A percentile compares a stretch with the other conserved stretches of the same genome.
phyloP scores from a whole-genome alignment of 2,113 vertebrate genomes.

The Budorcas taxicolor region DNA sequence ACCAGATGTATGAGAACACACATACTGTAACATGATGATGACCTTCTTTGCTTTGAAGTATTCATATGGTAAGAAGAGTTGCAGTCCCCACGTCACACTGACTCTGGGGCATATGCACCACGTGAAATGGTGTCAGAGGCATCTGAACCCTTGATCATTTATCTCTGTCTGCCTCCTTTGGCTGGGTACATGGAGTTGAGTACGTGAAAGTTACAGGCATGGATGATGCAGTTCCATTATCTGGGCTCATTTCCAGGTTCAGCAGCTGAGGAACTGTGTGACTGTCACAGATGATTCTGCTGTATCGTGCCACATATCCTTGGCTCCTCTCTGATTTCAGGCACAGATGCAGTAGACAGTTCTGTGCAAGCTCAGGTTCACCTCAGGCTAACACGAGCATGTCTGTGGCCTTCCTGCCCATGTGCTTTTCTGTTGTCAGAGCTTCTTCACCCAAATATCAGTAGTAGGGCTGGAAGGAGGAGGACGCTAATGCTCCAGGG shows the following conservation, averaged over 20 bases:
- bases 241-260: background rate
- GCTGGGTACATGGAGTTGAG: background rate
- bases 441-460: background rate
- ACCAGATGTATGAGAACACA: background rate
- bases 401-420: background rate
- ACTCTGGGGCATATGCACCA: background rate
- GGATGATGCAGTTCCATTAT: background rate
- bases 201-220: background rate
- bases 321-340: constrained; percentile 4
- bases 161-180: background rate
- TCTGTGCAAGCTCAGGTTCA: background rate
- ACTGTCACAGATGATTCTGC: background rate
- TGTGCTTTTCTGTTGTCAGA: background rate
- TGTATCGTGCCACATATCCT: background rate
- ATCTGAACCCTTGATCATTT: background rate
- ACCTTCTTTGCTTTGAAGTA: background rate
- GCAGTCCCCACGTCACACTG: background rate
- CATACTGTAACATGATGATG: background rate
- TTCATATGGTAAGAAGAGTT: background rate
- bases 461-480: background rate
- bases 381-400: background rate
- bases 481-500: background rate
- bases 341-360: background rate
- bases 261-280: background rate
- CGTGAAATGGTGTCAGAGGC: background rate